Conservation (phyloP, 2,888 invertebrate genomes). For the Meloe dianella region DNA sequence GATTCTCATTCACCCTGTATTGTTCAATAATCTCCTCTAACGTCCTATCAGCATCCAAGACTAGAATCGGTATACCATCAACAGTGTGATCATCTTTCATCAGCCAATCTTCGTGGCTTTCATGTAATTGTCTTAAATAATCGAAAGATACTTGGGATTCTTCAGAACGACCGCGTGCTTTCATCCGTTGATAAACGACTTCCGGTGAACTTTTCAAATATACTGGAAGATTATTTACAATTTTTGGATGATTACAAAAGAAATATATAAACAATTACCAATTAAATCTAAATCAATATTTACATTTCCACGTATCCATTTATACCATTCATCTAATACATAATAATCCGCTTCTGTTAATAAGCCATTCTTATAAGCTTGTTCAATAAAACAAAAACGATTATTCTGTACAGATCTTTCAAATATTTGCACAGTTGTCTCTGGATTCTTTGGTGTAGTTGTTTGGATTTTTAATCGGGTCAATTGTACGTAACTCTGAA, state of each 20-base stretch:
- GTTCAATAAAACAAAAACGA: slow-evolving; percentile 77
- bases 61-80: slow-evolving; percentile 62
- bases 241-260: slow-evolving; percentile 36
- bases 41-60: slow-evolving; percentile 72
- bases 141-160: slow-evolving; percentile 81
- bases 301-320: slow-evolving; percentile 75
- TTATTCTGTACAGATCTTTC: slow-evolving; percentile 90
- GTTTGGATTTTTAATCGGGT: slow-evolving; percentile 87
- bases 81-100: slow-evolving; percentile 57
- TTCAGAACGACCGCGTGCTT: slow-evolving; percentile 77
- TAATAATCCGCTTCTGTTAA: slow-evolving; percentile 79
- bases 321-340: slow-evolving; percentile 86
- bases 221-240: slow-evolving; percentile 66
- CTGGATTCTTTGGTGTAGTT: slow-evolving; percentile 59
- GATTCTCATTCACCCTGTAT: slow-evolving; percentile 68
- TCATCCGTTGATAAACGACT: slow-evolving; percentile 74
- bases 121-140: slow-evolving; percentile 80
- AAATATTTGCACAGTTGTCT: slow-evolving; percentile 81
- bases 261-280: slow-evolving; percentile 68
- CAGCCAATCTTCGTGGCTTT: slow-evolving; percentile 76
- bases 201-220: slow-evolving; percentile 72
- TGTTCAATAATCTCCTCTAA: slow-evolving; percentile 70
- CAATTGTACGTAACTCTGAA: slow-evolving; percentile 89
- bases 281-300: slow-evolving; percentile 84
- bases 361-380: slow-evolving; percentile 71